Evolutionary conservation across 2,888 invertebrate species (phyloP).

Genomic region (Eilema sororculum): DNA sequence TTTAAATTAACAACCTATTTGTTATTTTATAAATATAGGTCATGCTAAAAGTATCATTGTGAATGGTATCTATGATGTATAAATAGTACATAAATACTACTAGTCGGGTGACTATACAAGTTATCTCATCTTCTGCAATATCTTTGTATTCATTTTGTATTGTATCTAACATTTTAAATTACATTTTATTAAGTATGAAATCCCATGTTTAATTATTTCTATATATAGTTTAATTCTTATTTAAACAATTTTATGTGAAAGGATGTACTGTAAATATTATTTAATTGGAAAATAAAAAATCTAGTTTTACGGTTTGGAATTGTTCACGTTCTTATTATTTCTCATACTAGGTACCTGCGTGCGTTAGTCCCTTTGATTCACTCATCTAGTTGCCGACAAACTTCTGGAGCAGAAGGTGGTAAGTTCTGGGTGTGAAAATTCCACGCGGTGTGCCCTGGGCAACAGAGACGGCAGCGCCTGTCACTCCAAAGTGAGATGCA

Average conservation of each 20-base stretch:
- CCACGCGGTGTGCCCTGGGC: too few species aligned
- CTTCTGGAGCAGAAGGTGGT: background rate
- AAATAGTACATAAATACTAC: background rate
- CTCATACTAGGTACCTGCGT: background rate
- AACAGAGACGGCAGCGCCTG: too few species aligned
- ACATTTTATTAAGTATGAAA: background rate
- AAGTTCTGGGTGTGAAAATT: too few species aligned
- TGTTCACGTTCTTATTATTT: background rate
- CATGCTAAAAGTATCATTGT: background rate
- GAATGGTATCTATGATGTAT: background rate
- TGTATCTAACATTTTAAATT: background rate
- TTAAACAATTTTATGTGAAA: conserved; percentile 6
- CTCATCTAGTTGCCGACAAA: background rate
- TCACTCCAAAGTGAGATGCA: too few species aligned
- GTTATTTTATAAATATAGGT: background rate
- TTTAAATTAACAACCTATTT: background rate
- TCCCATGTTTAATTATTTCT: background rate
- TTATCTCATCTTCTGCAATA: background rate
- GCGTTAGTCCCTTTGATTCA: background rate
- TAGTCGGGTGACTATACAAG: background rate
- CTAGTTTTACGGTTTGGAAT: background rate
- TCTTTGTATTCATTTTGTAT: background rate
- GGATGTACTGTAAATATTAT: background rate
- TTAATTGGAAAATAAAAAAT: conserved; percentile 12
- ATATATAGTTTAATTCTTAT: conserved; percentile 3